These are phyloP conservation scores for Psylliodes chrysocephalus DNA, from an alignment of 2,888 invertebrate species.

Conservation along the genomic window DNA sequence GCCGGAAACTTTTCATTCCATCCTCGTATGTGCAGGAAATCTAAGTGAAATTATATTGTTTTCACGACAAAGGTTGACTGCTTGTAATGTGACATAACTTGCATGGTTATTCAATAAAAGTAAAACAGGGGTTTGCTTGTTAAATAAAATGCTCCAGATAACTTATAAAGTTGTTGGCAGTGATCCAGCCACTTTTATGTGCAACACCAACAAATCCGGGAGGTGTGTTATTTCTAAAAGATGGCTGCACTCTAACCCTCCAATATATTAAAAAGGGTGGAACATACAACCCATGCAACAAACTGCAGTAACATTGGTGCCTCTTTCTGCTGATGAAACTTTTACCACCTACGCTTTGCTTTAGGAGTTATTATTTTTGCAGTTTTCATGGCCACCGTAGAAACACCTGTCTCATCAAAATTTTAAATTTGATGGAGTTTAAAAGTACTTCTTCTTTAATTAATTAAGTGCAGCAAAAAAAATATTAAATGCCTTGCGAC, in stretches of 20 bases:
- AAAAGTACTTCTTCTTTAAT: not conserved
- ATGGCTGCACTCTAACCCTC: constrained; percentile 28
- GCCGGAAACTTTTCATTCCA: too few relatives aligned
- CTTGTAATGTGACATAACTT: constrained; percentile 26
- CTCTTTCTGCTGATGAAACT: constrained; percentile 26
- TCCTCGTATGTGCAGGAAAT: constrained; percentile 33
- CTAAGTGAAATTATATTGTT: constrained; percentile 23
- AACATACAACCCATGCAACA: constrained; percentile 17
- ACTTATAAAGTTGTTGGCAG: too few relatives aligned
- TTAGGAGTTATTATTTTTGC: constrained; percentile 17
- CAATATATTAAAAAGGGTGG: constrained; percentile 29
- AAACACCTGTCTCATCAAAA: too few relatives aligned
- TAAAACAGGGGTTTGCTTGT: constrained; percentile 15
- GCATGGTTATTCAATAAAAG: constrained; percentile 34
- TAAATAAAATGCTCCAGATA: too few relatives aligned
- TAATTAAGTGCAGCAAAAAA: not conserved
- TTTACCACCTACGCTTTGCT: constrained; percentile 26
- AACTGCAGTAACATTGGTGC: too few relatives aligned
- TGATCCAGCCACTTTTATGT: constrained; percentile 31
- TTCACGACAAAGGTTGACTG: constrained; percentile 19
- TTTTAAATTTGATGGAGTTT: not conserved
- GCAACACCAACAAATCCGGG: too few relatives aligned
- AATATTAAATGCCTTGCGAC: not conserved
- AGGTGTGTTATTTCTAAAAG: constrained; percentile 19
- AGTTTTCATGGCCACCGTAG: too few relatives aligned